phyloP scores from a whole-genome alignment of 2,888 invertebrate species.

The Scaptomyza flava region DNA sequence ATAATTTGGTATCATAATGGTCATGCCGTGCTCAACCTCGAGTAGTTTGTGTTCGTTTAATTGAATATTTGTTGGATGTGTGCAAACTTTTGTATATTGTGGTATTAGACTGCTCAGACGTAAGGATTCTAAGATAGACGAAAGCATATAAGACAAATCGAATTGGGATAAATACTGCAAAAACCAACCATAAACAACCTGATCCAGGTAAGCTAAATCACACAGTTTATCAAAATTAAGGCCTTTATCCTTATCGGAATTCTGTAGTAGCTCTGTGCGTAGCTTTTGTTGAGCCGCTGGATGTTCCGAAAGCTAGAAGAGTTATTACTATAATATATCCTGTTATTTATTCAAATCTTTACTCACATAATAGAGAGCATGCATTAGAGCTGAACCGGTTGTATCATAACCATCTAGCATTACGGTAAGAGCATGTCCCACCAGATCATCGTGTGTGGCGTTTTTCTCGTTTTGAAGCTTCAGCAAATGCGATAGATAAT shows the following conservation, averaged over 20 bases:
- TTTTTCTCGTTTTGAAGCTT: conserved; percentile 74
- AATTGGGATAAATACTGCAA: too few relatives aligned
- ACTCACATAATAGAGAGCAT: conserved; percentile 74
- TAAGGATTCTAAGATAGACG: conserved; percentile 63
- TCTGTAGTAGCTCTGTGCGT: conserved; percentile 64
- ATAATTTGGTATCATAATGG: conserved; percentile 80
- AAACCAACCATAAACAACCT: conserved; percentile 71
- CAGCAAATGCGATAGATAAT: conserved; percentile 79
- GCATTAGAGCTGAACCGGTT: conserved; percentile 69
- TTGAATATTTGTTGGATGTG: conserved; percentile 58
- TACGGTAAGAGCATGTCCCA: conserved; percentile 77
- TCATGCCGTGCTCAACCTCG: conserved; percentile 69
- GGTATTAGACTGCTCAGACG: conserved; percentile 72
- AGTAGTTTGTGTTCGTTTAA: conserved; percentile 52
- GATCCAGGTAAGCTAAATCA: conserved; percentile 78
- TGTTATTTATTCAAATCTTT: neutral
- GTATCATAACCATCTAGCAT: conserved; percentile 82
- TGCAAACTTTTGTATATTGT: conserved; percentile 71
- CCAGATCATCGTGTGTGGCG: conserved; percentile 71
- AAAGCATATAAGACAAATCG: neutral
- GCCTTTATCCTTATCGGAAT: conserved; percentile 19
- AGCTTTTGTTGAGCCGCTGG: conserved; percentile 69
- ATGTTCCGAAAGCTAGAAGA: conserved; percentile 64
- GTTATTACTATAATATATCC: neutral
- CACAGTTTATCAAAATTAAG: conserved; percentile 69